phyloP scores from a whole-genome alignment of 2,888 invertebrate genomes.

The Leucoma salicis region DNA sequence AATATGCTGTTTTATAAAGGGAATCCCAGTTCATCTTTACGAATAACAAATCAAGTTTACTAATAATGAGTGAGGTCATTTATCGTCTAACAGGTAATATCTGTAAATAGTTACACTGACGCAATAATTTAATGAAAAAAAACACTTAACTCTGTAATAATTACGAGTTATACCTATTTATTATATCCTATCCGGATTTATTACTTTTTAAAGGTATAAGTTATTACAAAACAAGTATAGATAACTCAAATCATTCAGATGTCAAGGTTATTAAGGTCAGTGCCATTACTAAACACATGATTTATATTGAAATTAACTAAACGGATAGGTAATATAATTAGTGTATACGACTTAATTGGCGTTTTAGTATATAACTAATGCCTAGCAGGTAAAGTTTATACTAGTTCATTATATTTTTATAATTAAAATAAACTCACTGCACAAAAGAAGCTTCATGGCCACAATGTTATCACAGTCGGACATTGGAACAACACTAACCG shows the following conservation, averaged over 20 bases:
- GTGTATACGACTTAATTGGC: too few relatives aligned
- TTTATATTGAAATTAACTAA: background rate
- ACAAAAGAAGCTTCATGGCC: slow-evolving; percentile 43
- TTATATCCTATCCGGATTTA: too few relatives aligned
- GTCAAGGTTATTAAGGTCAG: background rate
- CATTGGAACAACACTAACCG: slow-evolving; percentile 45
- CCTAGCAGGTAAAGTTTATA: too few relatives aligned
- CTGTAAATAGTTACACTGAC: too few relatives aligned
- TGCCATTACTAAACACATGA: background rate
- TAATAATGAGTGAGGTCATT: slow-evolving; percentile 7
- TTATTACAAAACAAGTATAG: background rate
- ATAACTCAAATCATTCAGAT: background rate
- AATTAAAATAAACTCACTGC: slow-evolving; percentile 37
- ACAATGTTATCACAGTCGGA: slow-evolving; percentile 25
- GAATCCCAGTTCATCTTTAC: slow-evolving; percentile 29
- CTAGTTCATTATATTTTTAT: background rate
- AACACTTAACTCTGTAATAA: too few relatives aligned
- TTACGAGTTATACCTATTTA: too few relatives aligned
- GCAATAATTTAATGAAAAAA: too few relatives aligned
- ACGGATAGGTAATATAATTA: too few relatives aligned
- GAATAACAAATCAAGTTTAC: slow-evolving; percentile 12
- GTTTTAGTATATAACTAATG: too few relatives aligned
- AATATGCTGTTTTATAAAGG: slow-evolving; percentile 23
- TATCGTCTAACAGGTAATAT: background rate
- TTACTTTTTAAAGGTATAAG: background rate